Evolutionary conservation across 1,140 invertebrate species (phyloP).

Genomic region (Elymnias hypermnestra): DNA sequence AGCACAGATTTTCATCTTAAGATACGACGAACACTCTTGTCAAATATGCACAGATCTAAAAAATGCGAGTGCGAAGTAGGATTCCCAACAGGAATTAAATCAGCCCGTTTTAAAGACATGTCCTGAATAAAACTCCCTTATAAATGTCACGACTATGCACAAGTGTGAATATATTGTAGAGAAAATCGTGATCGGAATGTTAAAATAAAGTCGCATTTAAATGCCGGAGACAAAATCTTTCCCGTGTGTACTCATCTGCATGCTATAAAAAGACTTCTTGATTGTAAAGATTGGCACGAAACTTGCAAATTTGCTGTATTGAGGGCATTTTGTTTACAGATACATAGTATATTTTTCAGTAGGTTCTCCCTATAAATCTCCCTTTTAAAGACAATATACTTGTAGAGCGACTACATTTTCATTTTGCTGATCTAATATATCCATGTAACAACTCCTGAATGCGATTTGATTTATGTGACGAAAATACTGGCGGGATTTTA

Average conservation of each 20-base stretch:
- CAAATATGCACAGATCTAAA: background rate
- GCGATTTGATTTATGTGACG: too few species aligned
- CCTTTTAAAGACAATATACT: too few species aligned
- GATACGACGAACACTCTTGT: too few species aligned
- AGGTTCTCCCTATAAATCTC: too few species aligned
- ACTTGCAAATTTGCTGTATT: slow-evolving; percentile 1
- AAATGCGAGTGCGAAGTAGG: background rate
- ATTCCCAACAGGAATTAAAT: background rate
- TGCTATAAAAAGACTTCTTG: slow-evolving; percentile 1
- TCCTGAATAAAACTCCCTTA: slow-evolving; percentile 2
- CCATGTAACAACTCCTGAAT: too few species aligned
- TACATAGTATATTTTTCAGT: too few species aligned
- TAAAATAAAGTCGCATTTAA: slow-evolving; percentile 1
- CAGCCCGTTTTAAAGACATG: background rate
- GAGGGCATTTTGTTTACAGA: background rate
- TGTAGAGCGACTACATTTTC: too few species aligned
- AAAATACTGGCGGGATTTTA: too few species aligned
- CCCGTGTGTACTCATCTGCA: background rate
- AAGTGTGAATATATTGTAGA: slow-evolving; percentile 1
- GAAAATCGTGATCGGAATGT: slow-evolving; percentile 1
- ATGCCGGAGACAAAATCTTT: slow-evolving; percentile 1
- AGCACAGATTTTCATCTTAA: too few species aligned
- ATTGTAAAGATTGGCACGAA: background rate
- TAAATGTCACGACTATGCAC: slow-evolving; percentile 2
- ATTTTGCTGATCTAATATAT: too few species aligned